phyloP scores from a whole-genome alignment of 2,113 vertebrate species.

The Protomyctophum bolini region DNA sequence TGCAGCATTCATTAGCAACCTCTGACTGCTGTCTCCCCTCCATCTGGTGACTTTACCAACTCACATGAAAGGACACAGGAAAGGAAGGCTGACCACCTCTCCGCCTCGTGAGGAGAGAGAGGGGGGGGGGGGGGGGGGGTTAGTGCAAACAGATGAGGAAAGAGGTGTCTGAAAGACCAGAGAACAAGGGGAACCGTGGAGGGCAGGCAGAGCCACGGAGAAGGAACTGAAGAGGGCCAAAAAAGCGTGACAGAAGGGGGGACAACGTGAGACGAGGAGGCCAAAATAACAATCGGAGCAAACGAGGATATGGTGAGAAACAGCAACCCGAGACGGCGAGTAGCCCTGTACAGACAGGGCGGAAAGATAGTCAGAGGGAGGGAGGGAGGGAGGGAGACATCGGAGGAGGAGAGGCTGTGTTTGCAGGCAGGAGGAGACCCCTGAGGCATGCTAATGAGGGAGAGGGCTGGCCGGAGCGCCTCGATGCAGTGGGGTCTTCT shows the following conservation, averaged over 20 bases:
- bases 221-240: no score
- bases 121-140: no score
- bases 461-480: constrained; percentile 32
- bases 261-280: no score
- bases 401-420: constrained; percentile 59
- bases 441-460: constrained; percentile 75
- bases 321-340: constrained; percentile 8
- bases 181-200: no score
- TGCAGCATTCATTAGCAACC: constrained; percentile 62
- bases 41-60: constrained; percentile 73
- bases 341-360: constrained; percentile 38
- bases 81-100: constrained; percentile 35
- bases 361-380: constrained; percentile 21
- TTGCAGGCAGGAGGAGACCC: constrained; percentile 61
- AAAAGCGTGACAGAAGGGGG: no score
- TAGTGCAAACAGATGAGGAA: no score
- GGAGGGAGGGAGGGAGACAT: constrained; percentile 41
- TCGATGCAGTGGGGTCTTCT: constrained; percentile 65
- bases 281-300: no score
- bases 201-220: no score
- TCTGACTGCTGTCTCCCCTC: constrained; percentile 51
- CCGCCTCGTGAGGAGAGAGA: constrained; percentile 24
- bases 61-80: constrained; percentile 48
- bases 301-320: no score
- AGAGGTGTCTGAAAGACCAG: no score